Base-by-base conservation (phyloP, 2,888 invertebrate species). In the Syrphus vitripennis region DNA sequence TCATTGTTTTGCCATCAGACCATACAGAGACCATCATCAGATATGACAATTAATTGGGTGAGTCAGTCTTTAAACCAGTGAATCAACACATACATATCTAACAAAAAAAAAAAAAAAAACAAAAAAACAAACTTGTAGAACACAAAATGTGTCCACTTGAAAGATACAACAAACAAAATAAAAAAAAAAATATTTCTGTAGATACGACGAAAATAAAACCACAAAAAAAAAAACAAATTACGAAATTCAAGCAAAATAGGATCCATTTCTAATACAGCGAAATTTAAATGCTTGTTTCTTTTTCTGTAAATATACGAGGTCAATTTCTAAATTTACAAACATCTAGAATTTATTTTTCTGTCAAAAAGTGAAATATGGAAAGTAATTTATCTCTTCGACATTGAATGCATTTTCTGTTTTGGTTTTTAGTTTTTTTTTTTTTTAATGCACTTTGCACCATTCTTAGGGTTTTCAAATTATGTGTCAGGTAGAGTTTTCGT, bases 311-410 rank as follows among this genome's bases (percentile, higher is more conserved):
- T 34, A 59, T 14, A 61, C 40, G 24, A 16, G 61, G 61, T 61
- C 40, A 42, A 16, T 63, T 14, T 63, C 7, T 14, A 29, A 21
- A 61, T 40, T 61, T 24, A 26, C 31, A 40, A 40, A 4, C 2
- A 37, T 6, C 9, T 21, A 34, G 24, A 37, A 37, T 31, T 26
- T n/a, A 24, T 42, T 29, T 29, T 12, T 10, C 31, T 40, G 63
- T 42, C 63, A 5, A 63, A 40, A 42, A 63, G 42, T 63, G 42
- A 42, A 63, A 42, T 63, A 63, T 63, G 26, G 26, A 63, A 63
- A 63, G 16, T 26, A n/a, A 63, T 63, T 26, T 26, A 63, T 63
- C 16, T 40, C 42, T 42, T 42, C 42, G 14, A 42, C 57, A 42
- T 16, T 16, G 26, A 16, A 26, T 40, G 40, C 16, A 63, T 63